These are phyloP conservation scores for Chauna torquata DNA, from an alignment of 2,113 vertebrate genomes.

Conservation along the genomic window DNA sequence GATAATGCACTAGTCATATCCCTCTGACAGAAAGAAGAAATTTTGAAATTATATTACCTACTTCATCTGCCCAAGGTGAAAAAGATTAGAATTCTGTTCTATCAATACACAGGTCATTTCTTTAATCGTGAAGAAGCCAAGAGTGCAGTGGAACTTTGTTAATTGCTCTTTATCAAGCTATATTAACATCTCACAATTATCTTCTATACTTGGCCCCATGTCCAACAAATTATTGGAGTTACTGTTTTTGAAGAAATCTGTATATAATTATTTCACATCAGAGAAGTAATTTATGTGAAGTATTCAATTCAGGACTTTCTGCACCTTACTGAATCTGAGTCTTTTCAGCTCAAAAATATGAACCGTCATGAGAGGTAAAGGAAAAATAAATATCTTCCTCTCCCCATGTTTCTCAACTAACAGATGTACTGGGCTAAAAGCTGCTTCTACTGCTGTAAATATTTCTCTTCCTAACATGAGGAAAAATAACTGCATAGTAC, in stretches of 20 bases:
- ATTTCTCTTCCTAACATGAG: not conserved
- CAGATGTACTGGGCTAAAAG: not conserved
- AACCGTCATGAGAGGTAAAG: not conserved
- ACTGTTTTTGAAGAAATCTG: not conserved
- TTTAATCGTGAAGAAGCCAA: slow-evolving; percentile 35
- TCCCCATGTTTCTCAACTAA: not conserved
- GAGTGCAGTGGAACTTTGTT: slow-evolving; percentile 19
- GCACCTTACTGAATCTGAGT: not conserved
- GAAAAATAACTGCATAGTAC: not conserved
- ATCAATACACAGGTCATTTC: slow-evolving; percentile 20
- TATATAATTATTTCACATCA: slow-evolving; percentile 9
- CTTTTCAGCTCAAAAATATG: not conserved
- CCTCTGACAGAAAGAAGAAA: not conserved
- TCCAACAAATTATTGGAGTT: not conserved
- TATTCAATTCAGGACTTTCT: not conserved
- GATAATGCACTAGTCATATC: not conserved
- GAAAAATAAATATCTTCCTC: not conserved
- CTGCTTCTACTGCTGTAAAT: not conserved
- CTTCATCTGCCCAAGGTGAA: not conserved
- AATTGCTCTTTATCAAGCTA: slow-evolving; percentile 38
- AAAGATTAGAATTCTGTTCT: not conserved
- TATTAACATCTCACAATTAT: slow-evolving; percentile 16
- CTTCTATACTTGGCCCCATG: not conserved
- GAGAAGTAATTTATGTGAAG: slow-evolving; percentile 10
- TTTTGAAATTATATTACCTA: slow-evolving; percentile 8